Base-by-base conservation (phyloP, 2,797 vertebrate species). In the Centropyge bicolor region DNA sequence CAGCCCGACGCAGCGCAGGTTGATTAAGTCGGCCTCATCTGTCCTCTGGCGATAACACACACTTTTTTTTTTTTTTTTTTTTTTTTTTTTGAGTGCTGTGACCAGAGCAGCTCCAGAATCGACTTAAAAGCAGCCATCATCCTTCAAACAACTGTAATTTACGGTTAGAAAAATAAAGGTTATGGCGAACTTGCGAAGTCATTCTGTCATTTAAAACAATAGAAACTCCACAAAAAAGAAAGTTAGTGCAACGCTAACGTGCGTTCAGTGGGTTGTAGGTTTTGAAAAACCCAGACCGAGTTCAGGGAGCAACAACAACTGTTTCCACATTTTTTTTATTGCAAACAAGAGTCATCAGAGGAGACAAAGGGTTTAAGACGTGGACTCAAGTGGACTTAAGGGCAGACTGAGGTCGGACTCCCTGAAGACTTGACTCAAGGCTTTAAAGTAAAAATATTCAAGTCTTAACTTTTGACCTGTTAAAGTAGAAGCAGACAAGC, bases 11-110 rank as follows among this genome's bases (percentile, higher is more conserved):
- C 36, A 6, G 46, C 0, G 41, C 83, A 83, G 78, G 71, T 89
- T 84, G 62, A 84, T 85, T 43, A 77, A 45, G 66, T 83, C 81
- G 51, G 60, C 35, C 45, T 87, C 82, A 63, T 86, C 77, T 62
- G 46, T 80, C 72, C 45, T 62, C 43, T 12, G 64, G 55, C 54
- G 43, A 14, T 27, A 60, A 70, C 71, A 64, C 57, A 55, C 31
- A n/a, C n/a, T n/a, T n/a, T n/a, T n/a, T n/a, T n/a, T n/a, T n/a
- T n/a, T n/a, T n/a, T n/a, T n/a, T n/a, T n/a, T n/a, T n/a, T n/a
- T 8, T 14, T 6, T 31, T 27, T 57, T 73, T 75, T 57, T 46
- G 72, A 6, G 5, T 36, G 52, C 51, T 75, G n/a, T 17, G 36
- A 72, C 43, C 31, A 55, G 69, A 66, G 70, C 74, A 40, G 78